Base-by-base conservation (phyloP, 2,888 invertebrate genomes). In the Trissolcus japonicus region DNA sequence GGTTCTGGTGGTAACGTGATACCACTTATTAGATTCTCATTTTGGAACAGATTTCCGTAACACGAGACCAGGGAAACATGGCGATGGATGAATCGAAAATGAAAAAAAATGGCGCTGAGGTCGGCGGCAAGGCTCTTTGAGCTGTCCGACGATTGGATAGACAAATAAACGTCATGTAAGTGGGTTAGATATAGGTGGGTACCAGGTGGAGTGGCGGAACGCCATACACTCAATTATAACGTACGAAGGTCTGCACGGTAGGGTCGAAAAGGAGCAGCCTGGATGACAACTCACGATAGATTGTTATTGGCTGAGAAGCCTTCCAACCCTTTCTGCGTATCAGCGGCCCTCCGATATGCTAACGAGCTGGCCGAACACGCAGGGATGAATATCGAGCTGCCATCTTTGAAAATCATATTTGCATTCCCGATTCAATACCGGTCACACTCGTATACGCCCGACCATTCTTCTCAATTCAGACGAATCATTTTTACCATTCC, bases 251-350 rank as follows among this genome's bases (percentile, higher is more conserved):
- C 21, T 46, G 46, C 50, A 57, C 73, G 60, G 65, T 56, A 68
- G 72, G 75, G 79, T 62, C 65, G 71, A 56, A 71, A 67, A 78
- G 76, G 80, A 78, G 80, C 77, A 75, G 72, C 77, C 76, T 72
- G 80, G 81, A 77, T 79, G 83, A 82, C 82, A 83, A 80, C 78
- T 80, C 79, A 81, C 80, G 83, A 86, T 84, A 82, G 82, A 85
- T 84, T 84, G 86, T 87, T 87, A 88, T 88, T 88, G 88, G 88
- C 83, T 82, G 86, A 85, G 76, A 78, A 79, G 85, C 82, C 85
- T 81, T 82, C 79, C 84, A 87, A 86, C 86, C 86, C 86, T 84
- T 84, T 82, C 75, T 79, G 17, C 62, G 56, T 62, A 65, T 69
- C 67, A 67, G 72, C 77, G 61, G 71, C 78, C 78, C 79, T 76